Evolutionary conservation across 2,888 invertebrate genomes (phyloP).

Genomic region (Lasioglossum calceatum): DNA sequence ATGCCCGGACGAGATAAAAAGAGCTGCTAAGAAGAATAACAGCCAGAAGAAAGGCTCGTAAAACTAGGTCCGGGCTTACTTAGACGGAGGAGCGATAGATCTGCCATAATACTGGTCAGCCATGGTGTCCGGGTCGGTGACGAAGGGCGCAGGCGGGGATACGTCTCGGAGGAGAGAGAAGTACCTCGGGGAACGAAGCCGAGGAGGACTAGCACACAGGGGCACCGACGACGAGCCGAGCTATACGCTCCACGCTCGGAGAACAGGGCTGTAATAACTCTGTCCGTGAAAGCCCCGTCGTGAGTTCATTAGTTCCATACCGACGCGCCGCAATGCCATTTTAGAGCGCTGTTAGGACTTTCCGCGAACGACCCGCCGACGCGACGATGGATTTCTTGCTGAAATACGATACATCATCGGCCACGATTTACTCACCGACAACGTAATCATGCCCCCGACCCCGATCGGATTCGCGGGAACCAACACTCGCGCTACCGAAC

Average conservation of each 20-base stretch:
- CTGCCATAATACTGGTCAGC: conserved; percentile 56
- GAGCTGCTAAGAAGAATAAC: conserved; percentile 32
- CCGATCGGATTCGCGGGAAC: neutral
- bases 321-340: conserved; percentile 78
- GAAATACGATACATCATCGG: conserved; percentile 12
- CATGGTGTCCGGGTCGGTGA: conserved; percentile 31
- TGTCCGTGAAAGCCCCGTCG: conserved; percentile 79
- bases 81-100: conserved; percentile 52
- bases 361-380: conserved; percentile 39
- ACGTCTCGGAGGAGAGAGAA: conserved; percentile 46
- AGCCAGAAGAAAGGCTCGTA: conserved; percentile 42
- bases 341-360: conserved; percentile 77
- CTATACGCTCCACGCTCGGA: conserved; percentile 5
- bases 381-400: conserved; percentile 30
- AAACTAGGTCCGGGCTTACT: conserved; percentile 61
- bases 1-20: conserved; percentile 26
- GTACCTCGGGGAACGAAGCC: conserved; percentile 40
- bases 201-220: conserved; percentile 31
- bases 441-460: neutral
- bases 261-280: conserved; percentile 77
- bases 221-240: conserved; percentile 58
- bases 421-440: conserved; percentile 1
- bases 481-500: neutral
- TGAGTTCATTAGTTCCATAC: conserved; percentile 82
- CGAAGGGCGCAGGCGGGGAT: conserved; percentile 43